Conservation (phyloP, 2,888 invertebrate species). For the Eupithecia subfuscata region DNA sequence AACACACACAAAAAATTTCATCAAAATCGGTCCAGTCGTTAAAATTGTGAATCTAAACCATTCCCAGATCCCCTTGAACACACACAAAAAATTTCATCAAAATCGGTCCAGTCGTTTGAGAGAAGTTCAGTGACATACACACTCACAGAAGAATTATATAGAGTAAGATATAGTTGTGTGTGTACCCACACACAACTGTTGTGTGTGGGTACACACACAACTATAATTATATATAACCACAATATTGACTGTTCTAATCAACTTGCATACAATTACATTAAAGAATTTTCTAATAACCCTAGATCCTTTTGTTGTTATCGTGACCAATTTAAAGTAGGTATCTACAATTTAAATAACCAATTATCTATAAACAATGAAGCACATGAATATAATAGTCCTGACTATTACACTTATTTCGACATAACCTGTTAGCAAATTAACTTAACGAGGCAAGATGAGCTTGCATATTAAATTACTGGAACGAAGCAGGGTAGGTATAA, state of each 20-base stretch:
- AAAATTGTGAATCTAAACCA: no score
- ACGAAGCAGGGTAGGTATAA: constrained; percentile 3
- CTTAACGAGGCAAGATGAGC: constrained; percentile 25
- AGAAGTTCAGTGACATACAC: no score
- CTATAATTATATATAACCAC: no score
- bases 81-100: no score
- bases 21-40: no score
- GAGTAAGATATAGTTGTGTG: no score
- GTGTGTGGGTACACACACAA: no score
- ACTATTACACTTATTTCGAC: constrained; percentile 24
- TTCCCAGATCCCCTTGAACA: no score
- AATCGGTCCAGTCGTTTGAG: no score
- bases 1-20: no score
- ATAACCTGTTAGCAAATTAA: constrained; percentile 30
- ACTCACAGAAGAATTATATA: no score
- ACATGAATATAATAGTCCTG: constrained; percentile 11
- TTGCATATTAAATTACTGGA: constrained; percentile 29
- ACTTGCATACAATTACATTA: constrained; percentile 17
- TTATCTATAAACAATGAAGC: constrained; percentile 36
- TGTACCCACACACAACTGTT: no score
- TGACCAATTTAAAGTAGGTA: constrained; percentile 39
- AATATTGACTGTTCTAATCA: constrained; percentile 7
- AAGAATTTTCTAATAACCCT: constrained; percentile 28
- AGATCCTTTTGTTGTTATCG: constrained; percentile 31
- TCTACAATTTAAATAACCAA: constrained; percentile 25